phyloP scores from a whole-genome alignment of 1,140 invertebrate species.

The Apis mellifera region Amel_HAv3.1 CM009933.2:10991001-10991500 shows the following conservation, averaged over 20 bases:
- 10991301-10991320: background rate
- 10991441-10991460: background rate
- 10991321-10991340: background rate
- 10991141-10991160: no score
- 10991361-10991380: background rate
- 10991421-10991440: background rate
- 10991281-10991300: background rate
- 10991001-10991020: no score
- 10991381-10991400: no score
- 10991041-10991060: no score
- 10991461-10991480: background rate
- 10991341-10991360: background rate
- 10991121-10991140: background rate
- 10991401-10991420: no score
- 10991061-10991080: no score
- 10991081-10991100: no score
- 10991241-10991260: slow-evolving; percentile 44
- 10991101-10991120: background rate
- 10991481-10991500: background rate
- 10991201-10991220: slow-evolving; percentile 13
- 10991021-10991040: no score
- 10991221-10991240: slow-evolving; percentile 44
- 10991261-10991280: slow-evolving; percentile 24
- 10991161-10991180: background rate
- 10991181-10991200: slow-evolving; percentile 23